Evolutionary conservation across 2,797 vertebrate genomes (phyloP).

Genomic region (Gastrophryne carolinensis): DNA sequence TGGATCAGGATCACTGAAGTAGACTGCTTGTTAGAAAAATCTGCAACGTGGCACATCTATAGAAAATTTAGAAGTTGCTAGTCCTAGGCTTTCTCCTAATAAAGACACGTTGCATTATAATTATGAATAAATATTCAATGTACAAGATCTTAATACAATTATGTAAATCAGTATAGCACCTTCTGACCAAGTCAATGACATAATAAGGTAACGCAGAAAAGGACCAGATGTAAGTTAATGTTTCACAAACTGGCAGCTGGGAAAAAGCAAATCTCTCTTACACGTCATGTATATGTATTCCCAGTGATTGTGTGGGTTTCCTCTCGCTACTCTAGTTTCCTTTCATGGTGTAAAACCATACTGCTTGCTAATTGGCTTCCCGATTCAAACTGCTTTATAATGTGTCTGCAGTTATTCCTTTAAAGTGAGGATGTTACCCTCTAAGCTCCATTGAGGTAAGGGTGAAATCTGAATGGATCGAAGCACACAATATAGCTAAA

Average conservation of each 20-base stretch:
- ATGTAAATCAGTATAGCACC: background rate
- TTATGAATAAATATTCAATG: background rate
- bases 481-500: too few species aligned
- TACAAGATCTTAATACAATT: background rate
- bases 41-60: background rate
- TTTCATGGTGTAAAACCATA: background rate
- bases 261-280: background rate
- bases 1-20: background rate
- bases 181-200: background rate
- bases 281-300: background rate
- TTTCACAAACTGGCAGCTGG: background rate
- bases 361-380: background rate
- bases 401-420: too few species aligned
- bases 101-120: background rate
- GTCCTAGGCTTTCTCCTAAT: background rate
- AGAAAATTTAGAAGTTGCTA: background rate
- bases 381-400: too few species aligned
- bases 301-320: background rate
- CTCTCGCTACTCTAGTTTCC: background rate
- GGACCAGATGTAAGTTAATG: background rate
- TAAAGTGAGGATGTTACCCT: too few species aligned
- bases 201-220: background rate
- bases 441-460: too few species aligned
- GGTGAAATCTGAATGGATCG: too few species aligned
- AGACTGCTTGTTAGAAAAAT: background rate